Evolutionary conservation across 30 jellyfish, hydroid and myxozoan species (phyloP).

Genomic region (Pelagia noctiluca): DNA sequence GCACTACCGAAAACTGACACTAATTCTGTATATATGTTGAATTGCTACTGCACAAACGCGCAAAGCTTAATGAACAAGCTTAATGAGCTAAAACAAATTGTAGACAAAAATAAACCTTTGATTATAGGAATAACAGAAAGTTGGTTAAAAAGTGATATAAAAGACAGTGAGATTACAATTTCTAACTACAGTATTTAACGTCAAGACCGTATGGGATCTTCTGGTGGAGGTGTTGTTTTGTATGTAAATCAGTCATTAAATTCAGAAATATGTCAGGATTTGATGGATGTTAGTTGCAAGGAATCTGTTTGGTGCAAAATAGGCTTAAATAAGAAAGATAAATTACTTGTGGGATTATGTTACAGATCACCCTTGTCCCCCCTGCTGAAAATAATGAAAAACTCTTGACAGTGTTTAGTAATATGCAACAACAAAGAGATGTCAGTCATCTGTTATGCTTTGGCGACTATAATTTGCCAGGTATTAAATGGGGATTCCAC

Average conservation of each 20-base stretch:
- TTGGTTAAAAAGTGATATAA: neutral
- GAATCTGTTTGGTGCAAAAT: conserved; percentile 3
- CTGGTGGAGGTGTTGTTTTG: conserved; percentile 2
- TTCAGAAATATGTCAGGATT: neutral
- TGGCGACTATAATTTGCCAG: neutral
- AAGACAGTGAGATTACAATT: neutral
- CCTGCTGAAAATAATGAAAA: neutral
- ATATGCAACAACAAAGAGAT: neutral
- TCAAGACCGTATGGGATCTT: conserved; percentile 1
- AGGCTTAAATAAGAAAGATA: neutral
- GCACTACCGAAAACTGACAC: conserved; percentile 1
- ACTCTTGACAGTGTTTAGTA: conserved; percentile 1
- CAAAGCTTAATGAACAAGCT: neutral
- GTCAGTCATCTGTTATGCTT: neutral
- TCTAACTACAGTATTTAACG: neutral
- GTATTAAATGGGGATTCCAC: neutral
- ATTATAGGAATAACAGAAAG: neutral
- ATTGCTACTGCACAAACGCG: conserved; percentile 1
- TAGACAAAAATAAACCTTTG: neutral
- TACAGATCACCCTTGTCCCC: neutral
- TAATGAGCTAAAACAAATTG: neutral
- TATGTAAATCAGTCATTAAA: neutral
- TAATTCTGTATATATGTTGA: neutral
- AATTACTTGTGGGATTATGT: neutral
- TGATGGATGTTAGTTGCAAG: neutral